phyloP scores from a whole-genome alignment of 2,113 vertebrate species.

The Hiodon tergisus region DNA sequence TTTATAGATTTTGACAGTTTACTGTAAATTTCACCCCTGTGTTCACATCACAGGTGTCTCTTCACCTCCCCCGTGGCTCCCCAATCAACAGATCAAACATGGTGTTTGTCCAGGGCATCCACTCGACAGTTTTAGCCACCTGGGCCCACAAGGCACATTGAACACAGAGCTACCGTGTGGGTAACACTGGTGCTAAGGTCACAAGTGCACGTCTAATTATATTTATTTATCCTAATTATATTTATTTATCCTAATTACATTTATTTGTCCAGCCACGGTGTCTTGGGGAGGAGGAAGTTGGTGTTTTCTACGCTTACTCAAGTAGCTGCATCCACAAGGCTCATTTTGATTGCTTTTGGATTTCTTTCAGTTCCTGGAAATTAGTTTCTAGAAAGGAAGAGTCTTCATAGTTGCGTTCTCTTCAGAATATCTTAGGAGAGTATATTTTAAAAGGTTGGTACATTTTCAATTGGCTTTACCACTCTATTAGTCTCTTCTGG shows the following conservation, averaged over 20 bases:
- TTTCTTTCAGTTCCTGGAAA: slow-evolving; percentile 1
- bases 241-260: not conserved
- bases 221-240: slow-evolving; percentile 51
- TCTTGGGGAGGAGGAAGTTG: too few relatives aligned
- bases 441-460: too few relatives aligned
- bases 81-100: slow-evolving; percentile 66
- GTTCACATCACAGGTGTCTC: slow-evolving; percentile 49
- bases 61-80: slow-evolving; percentile 28
- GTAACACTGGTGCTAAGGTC: slow-evolving; percentile 63
- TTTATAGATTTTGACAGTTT: slow-evolving; percentile 46
- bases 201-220: slow-evolving; percentile 61
- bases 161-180: slow-evolving; percentile 36
- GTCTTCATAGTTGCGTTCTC: too few relatives aligned
- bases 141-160: slow-evolving; percentile 45
- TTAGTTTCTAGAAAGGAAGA: too few relatives aligned
- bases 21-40: slow-evolving; percentile 51
- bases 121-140: slow-evolving; percentile 42
- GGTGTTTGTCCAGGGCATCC: slow-evolving; percentile 51
- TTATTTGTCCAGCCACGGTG: not conserved
- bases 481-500: too few relatives aligned
- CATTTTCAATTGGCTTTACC: too few relatives aligned
- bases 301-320: not conserved
- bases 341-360: slow-evolving; percentile 1
- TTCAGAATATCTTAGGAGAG: too few relatives aligned
- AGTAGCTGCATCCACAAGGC: slow-evolving; percentile 1